These are phyloP conservation scores for Acyrthosiphon pisum DNA, from an alignment of 1,140 invertebrate genomes.

Conservation along the genomic window DNA sequence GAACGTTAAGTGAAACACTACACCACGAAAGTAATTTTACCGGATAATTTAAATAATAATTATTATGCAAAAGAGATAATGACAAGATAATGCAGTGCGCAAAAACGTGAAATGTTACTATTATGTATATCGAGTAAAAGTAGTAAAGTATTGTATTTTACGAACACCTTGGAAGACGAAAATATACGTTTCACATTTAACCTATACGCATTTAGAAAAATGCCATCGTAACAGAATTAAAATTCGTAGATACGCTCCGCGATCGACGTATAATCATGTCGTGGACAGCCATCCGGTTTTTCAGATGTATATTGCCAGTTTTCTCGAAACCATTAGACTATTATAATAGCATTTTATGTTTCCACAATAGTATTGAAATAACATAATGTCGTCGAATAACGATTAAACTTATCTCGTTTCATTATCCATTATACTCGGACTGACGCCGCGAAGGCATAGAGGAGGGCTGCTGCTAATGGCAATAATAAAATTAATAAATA, in stretches of 20 bases:
- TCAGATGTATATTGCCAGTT: background rate
- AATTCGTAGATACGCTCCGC: background rate
- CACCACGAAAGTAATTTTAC: background rate
- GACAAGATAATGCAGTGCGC: background rate
- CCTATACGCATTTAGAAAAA: background rate
- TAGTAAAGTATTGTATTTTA: background rate
- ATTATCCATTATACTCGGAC: background rate
- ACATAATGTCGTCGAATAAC: background rate
- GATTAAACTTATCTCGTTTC: background rate
- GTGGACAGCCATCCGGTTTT: background rate
- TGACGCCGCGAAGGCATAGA: background rate
- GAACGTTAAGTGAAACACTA: background rate
- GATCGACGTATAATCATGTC: background rate
- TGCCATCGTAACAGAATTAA: background rate
- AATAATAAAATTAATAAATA: conserved; percentile 1
- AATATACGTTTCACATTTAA: background rate
- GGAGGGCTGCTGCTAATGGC: background rate
- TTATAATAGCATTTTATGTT: background rate
- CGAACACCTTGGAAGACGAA: background rate
- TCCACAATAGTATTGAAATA: background rate
- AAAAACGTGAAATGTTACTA: background rate
- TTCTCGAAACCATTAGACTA: background rate
- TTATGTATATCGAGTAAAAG: background rate
- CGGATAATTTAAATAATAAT: background rate
- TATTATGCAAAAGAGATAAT: background rate